Evolutionary conservation across 1,140 invertebrate genomes (phyloP).

Genomic region (Drosophila ercepeae): DNA sequence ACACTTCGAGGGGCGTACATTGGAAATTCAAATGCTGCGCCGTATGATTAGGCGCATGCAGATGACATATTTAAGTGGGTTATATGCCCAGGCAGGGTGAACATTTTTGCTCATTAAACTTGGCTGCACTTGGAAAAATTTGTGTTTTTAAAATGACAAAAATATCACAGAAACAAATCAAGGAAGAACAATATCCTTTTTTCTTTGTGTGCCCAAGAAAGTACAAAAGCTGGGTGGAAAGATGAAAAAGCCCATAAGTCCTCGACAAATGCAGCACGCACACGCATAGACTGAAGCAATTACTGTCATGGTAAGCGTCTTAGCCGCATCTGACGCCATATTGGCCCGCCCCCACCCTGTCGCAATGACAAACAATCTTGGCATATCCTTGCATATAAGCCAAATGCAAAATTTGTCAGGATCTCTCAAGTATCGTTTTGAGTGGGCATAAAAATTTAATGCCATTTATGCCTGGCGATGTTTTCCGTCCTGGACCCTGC

Average conservation of each 20-base stretch:
- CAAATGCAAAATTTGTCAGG: conserved; percentile 40
- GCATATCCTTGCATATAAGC: conserved; percentile 27
- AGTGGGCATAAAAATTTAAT: conserved; percentile 11
- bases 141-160: no score
- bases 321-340: conserved; percentile 12
- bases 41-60: conserved; percentile 74
- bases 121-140: background rate
- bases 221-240: background rate
- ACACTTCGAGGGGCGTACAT: conserved; percentile 59
- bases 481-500: conserved; percentile 10
- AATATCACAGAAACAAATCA: no score
- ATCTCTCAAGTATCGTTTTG: background rate
- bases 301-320: conserved; percentile 50
- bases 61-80: conserved; percentile 80
- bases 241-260: conserved; percentile 45
- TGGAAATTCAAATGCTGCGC: conserved; percentile 76
- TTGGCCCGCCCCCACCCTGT: background rate
- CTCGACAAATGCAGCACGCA: conserved; percentile 55
- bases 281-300: conserved; percentile 35
- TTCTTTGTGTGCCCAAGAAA: background rate
- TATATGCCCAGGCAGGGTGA: conserved; percentile 40
- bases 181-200: background rate
- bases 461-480: conserved; percentile 19
- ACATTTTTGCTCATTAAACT: conserved; percentile 64
- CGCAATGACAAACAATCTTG: conserved; percentile 9